Base-by-base conservation (phyloP, 2,113 vertebrate genomes). In the Sebastes fasciatus region DNA sequence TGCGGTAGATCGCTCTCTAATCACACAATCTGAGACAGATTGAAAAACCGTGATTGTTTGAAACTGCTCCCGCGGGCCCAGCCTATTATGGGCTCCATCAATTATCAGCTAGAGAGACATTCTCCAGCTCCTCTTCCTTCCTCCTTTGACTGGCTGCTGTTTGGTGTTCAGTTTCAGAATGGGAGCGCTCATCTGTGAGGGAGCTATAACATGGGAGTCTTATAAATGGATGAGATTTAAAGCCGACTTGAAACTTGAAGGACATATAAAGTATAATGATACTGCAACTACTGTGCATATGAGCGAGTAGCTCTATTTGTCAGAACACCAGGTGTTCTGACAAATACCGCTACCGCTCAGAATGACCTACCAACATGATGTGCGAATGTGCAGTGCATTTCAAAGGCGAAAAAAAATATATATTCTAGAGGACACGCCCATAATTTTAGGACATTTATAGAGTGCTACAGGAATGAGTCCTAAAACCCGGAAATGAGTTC, bases 21-120 rank as follows among this genome's bases (percentile, higher is more conserved):
- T 91, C 85, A 89, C 77, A 78, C 71, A 84, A 83, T 85, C 83
- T 85, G 85, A 90, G 83, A 76, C 72, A 54, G 68, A 87, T 80
- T 80, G 74, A 90, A 86, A 83, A 67, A 85, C 85, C 49, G 43
- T 66, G 74, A 83, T 64, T 79, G 69, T 85, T 58, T 85, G 72
- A 85, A 83, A 79, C 45, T 48, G 85, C 63, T 84, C 78, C 66
- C 62, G 21, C 63, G 75, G 69, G 42, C 46, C 63, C 34, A 48
- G 42, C 40, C 57, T 70, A 48, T 86, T 73, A 82, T 65, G 23
- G 60, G 69, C 67, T 81, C 21, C 49, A 51, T 64, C 82, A 70
- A 65, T 70, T 77, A 82, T n/a, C 2, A 17, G 12, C 43, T 43
- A 26, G 61, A 26, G 61, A 80, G 54, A 64, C 54, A 17, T 62